Percentiles rank a stretch among this genome's conserved stretches.
phyloP scores from a whole-genome alignment of 1,140 invertebrate species.

The Drosophila kikkawai region DNA sequence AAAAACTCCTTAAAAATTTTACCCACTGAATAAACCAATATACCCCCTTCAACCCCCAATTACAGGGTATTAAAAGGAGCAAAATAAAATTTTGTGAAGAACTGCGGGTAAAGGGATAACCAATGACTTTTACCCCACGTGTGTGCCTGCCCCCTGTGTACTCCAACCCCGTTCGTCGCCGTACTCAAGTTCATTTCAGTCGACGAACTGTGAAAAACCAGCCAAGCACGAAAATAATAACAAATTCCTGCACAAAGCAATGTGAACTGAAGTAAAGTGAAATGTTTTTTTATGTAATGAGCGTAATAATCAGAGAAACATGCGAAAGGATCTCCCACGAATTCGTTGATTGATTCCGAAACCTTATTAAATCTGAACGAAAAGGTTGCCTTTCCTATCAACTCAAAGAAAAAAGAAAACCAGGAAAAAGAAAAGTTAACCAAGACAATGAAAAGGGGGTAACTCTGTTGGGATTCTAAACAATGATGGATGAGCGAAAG shows the following conservation, averaged over 20 bases:
- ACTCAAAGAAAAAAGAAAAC: constrained; percentile 14
- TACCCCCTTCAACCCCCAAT: not conserved
- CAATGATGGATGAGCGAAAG: constrained; percentile 36
- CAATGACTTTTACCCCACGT: constrained; percentile 66
- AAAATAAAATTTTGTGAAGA: constrained; percentile 1
- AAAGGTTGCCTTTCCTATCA: not conserved
- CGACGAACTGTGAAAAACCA: constrained; percentile 73
- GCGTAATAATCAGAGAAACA: constrained; percentile 80
- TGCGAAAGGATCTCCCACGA: constrained; percentile 55
- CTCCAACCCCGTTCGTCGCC: not conserved
- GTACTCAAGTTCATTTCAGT: constrained; percentile 40
- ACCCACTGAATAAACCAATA: not conserved
- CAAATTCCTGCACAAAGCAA: constrained; percentile 58
- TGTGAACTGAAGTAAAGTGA: constrained; percentile 52
- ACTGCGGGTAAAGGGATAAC: constrained; percentile 66
- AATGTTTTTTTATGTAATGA: constrained; percentile 79
- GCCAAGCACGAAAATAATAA: constrained; percentile 81
- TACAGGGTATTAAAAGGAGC: constrained; percentile 27
- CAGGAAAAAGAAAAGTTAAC: constrained; percentile 10
- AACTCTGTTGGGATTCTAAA: constrained; percentile 1
- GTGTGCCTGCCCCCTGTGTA: not conserved
- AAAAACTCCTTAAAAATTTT: too few relatives aligned
- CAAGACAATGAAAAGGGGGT: constrained; percentile 23
- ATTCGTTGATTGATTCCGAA: constrained; percentile 41
- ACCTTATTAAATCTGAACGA: constrained; percentile 39